A percentile compares a stretch with the other conserved stretches of the same genome.
These are phyloP conservation scores for Amphipyra tragopoginis DNA, from an alignment of 2,888 invertebrate species.

Conservation along the genomic window DNA sequence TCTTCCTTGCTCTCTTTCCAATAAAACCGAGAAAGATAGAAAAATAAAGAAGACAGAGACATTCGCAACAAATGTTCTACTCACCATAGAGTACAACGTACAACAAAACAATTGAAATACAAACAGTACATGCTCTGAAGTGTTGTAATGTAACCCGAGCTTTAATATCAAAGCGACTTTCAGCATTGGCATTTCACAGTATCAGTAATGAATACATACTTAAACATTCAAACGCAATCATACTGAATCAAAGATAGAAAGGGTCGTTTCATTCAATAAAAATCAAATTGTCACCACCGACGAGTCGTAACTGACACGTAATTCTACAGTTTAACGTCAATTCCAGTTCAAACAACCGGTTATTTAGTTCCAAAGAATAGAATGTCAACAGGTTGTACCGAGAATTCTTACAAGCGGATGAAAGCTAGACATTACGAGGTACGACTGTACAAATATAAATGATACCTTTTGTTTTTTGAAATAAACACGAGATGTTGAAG, in stretches of 20 bases:
- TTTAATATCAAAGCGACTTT: slow-evolving; percentile 17
- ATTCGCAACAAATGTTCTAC: not conserved
- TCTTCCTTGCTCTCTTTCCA: too few species aligned
- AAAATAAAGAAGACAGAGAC: too few species aligned
- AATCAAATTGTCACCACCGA: slow-evolving; percentile 56
- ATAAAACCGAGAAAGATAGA: too few species aligned
- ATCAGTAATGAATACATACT: slow-evolving; percentile 34
- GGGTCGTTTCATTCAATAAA: slow-evolving; percentile 64
- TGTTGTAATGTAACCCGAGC: slow-evolving; percentile 16
- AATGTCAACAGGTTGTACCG: slow-evolving; percentile 77
- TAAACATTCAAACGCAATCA: slow-evolving; percentile 54
- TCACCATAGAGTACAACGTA: too few species aligned
- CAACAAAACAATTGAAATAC: too few species aligned
- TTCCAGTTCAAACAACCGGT: slow-evolving; percentile 73
- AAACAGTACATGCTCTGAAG: slow-evolving; percentile 4
- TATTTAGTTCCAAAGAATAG: slow-evolving; percentile 75
- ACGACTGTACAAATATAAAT: slow-evolving; percentile 49
- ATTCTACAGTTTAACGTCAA: slow-evolving; percentile 70
- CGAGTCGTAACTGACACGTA: slow-evolving; percentile 63
- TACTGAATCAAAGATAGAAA: slow-evolving; percentile 52
- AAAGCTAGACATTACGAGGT: slow-evolving; percentile 51
- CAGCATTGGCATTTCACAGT: slow-evolving; percentile 23
- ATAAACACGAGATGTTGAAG: slow-evolving; percentile 37
- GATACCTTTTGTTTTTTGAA: slow-evolving; percentile 47
- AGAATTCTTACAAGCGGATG: slow-evolving; percentile 65